These are phyloP conservation scores for Listronotus oregonensis DNA, from an alignment of 1,140 invertebrate genomes.

Conservation along the genomic window DNA sequence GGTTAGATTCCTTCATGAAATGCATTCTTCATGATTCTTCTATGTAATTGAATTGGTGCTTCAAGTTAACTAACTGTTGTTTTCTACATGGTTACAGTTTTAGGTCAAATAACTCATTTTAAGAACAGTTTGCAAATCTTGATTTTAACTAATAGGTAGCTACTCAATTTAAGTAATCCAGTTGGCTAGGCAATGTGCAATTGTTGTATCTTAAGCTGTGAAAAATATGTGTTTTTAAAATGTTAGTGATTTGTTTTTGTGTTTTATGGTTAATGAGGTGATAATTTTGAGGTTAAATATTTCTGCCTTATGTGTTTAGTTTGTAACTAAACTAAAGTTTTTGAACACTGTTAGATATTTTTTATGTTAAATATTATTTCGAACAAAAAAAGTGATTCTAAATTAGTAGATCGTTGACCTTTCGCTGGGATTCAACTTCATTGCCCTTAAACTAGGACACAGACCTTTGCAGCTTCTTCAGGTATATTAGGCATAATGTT, in stretches of 20 bases:
- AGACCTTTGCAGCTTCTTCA: too few species aligned
- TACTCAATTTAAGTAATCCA: conserved; percentile 16
- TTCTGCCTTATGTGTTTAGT: too few species aligned
- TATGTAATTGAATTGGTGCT: conserved; percentile 46
- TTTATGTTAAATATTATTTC: too few species aligned
- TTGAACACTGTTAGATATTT: too few species aligned
- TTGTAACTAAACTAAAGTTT: too few species aligned
- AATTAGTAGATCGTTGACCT: conserved; percentile 25
- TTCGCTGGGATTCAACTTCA: conserved; percentile 2
- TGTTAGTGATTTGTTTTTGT: conserved; percentile 8
- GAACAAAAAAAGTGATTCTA: neutral
- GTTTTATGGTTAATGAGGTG: too few species aligned
- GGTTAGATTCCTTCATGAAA: conserved; percentile 42
- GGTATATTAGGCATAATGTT: too few species aligned
- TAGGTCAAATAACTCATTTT: conserved; percentile 55
- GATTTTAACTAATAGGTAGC: conserved; percentile 31
- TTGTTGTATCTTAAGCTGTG: conserved; percentile 16
- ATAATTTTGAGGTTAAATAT: too few species aligned
- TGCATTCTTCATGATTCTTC: conserved; percentile 36
- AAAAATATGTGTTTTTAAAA: neutral
- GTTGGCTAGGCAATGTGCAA: conserved; percentile 16
- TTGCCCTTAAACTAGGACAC: neutral
- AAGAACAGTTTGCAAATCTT: conserved; percentile 44
- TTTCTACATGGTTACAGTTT: conserved; percentile 55
- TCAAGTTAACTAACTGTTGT: conserved; percentile 54